Evolutionary conservation across 2,888 invertebrate species (phyloP), one percentile per base, ranked within the genome.

Genomic region (Ethmia dodecea): DNA sequence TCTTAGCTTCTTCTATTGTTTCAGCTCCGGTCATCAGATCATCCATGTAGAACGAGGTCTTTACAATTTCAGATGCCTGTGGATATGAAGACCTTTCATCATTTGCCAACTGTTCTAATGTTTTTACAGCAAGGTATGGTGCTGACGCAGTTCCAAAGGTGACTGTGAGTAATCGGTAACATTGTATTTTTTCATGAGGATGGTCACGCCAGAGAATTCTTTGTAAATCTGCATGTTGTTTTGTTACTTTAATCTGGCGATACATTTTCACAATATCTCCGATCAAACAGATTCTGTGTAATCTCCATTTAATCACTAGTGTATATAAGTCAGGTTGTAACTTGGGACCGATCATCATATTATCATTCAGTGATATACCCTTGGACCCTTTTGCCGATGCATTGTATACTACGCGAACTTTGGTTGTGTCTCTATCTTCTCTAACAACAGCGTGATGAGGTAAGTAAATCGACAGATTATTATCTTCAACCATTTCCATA

Each of bases 221-320:
- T 14, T 46, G 46, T 26, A 24, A 46, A 5, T 33, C 33, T 9
- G 35, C 13, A 25, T 60, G 42, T 8, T 46, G 33, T 5, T 43
- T 39, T 6, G 28, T 11, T 4, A 57, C 38, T 9, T 26, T 24
- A 5, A 55, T 42, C 33, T 47, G 45, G 0, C 57, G 38, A 32
- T 52, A 60, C 53, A 60, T 60, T 41, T 60, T 52, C 8, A 43
- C 31, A 6, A 55, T 40, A 33, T 50, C 55, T 1, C 46, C 45
- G 1, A 48, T 47, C 1, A 49, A 30, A n/a, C 42, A 46, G 4
- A 48, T 34, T 5, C 25, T 35, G 31, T 49, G 38, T 5, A 20
- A 28, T 30, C 49, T 18, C 40, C 51, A 55, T 22, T 42, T 27
- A 28, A 47, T 30, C 1, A 53, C n/a, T 3, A 52, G 38, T n/a